Conservation (phyloP, 64 coral and sea anemone genomes). For the Porites australiensis region DNA sequence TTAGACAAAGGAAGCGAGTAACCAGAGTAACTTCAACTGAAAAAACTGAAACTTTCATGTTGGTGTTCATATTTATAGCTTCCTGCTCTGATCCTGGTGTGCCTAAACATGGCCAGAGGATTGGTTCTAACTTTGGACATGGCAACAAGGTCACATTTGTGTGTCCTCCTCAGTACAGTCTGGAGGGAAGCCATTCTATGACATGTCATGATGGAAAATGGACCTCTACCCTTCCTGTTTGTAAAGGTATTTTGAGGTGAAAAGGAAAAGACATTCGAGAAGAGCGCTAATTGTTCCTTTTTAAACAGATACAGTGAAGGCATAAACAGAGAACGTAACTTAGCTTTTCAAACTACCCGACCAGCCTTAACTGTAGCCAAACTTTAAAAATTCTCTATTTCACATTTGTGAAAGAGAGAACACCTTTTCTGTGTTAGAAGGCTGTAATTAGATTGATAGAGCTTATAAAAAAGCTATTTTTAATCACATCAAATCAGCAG, state of each 20-base stretch:
- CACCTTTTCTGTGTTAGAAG: too few relatives aligned
- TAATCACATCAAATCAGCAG: too few relatives aligned
- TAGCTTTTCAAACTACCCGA: too few relatives aligned
- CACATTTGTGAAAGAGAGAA: too few relatives aligned
- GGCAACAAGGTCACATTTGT: conserved; percentile 21
- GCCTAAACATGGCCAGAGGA: conserved; percentile 25
- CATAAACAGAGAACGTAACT: too few relatives aligned
- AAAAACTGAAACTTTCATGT: not conserved
- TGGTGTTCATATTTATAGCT: not conserved
- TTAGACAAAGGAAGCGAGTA: not conserved
- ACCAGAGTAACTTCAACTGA: not conserved
- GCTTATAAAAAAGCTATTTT: too few relatives aligned
- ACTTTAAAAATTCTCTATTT: too few relatives aligned
- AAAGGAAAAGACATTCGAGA: too few relatives aligned
- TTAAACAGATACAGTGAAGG: too few relatives aligned
- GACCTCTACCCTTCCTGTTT: conserved; percentile 50
- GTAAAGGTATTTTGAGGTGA: conserved; percentile 15
- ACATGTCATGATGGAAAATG: conserved; percentile 64
- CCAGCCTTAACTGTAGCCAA: too few relatives aligned
- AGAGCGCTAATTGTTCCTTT: not conserved
- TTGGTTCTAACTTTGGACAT: conserved; percentile 45
- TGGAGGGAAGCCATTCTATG: conserved; percentile 22
- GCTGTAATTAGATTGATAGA: too few relatives aligned
- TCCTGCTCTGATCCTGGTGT: conserved; percentile 54
- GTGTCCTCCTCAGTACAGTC: conserved; percentile 19